Evolutionary conservation across 2,888 invertebrate species (phyloP).

Genomic region (Pollenia labialis): DNA sequence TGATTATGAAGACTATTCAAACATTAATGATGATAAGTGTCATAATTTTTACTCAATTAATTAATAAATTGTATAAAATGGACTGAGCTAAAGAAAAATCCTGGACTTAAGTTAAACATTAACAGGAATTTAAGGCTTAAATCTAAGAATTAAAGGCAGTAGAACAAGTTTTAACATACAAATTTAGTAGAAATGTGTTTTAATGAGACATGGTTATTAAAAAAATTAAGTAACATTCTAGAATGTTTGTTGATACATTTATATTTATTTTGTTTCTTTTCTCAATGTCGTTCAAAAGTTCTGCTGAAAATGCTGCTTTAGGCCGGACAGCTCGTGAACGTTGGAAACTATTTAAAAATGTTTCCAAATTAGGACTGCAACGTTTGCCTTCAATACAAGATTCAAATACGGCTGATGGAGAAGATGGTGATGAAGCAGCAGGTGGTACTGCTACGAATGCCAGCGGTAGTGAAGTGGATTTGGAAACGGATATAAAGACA

Average conservation of each 20-base stretch:
- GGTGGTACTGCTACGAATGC: background rate
- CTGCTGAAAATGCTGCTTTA: constrained; percentile 56
- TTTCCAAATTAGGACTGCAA: constrained; percentile 83
- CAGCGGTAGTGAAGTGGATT: constrained; percentile 54
- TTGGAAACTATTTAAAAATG: constrained; percentile 83
- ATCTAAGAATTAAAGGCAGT: background rate
- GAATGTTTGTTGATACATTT: no score
- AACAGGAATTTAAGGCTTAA: constrained; percentile 15
- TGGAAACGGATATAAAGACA: constrained; percentile 55
- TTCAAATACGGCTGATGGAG: constrained; percentile 56
- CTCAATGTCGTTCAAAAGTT: constrained; percentile 38
- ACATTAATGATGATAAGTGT: background rate
- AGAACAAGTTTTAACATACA: no score
- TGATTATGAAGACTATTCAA: background rate
- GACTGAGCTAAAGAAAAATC: constrained; percentile 2
- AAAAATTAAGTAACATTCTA: background rate
- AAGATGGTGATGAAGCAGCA: constrained; percentile 39
- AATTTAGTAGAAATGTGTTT: no score
- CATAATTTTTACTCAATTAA: background rate
- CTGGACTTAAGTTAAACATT: background rate
- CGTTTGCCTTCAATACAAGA: constrained; percentile 77
- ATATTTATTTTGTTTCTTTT: background rate
- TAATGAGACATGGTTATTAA: no score
- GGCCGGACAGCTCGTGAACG: constrained; percentile 85
- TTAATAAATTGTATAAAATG: background rate